Evolutionary conservation across 2,888 invertebrate species (phyloP).

Genomic region (Agriopis leucophaearia): DNA sequence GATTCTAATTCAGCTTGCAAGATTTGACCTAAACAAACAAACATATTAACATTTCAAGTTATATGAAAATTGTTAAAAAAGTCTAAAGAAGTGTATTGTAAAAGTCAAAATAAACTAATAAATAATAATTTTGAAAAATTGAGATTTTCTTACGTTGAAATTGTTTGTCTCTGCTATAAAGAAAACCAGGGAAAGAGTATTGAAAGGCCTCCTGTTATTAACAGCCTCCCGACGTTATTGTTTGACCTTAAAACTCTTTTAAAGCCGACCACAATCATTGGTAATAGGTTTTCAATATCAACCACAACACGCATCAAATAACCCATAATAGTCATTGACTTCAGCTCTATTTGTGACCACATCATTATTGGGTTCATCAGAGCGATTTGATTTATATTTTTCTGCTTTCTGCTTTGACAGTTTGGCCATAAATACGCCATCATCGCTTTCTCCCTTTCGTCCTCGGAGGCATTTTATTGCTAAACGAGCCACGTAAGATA

Average conservation of each 20-base stretch:
- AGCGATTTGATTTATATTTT: slow-evolving; percentile 53
- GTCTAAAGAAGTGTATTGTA: too few relatives aligned
- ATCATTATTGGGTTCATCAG: slow-evolving; percentile 52
- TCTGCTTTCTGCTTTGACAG: slow-evolving; percentile 53
- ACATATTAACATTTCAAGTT: too few relatives aligned
- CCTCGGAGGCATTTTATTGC: slow-evolving; percentile 35
- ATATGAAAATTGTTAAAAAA: too few relatives aligned
- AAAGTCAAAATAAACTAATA: too few relatives aligned
- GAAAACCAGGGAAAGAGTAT: too few relatives aligned
- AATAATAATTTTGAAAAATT: too few relatives aligned
- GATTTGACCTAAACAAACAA: too few relatives aligned
- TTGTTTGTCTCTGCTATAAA: too few relatives aligned
- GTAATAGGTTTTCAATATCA: slow-evolving; percentile 32
- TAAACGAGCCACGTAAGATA: slow-evolving; percentile 11
- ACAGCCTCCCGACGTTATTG: neutral
- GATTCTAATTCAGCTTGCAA: too few relatives aligned
- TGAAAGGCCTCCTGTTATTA: too few relatives aligned
- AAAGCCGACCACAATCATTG: slow-evolving; percentile 25
- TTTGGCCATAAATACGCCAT: slow-evolving; percentile 46
- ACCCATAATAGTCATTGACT: slow-evolving; percentile 47
- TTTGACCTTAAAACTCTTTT: slow-evolving; percentile 1
- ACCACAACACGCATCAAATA: slow-evolving; percentile 51
- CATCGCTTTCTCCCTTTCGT: slow-evolving; percentile 40
- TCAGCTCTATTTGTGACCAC: slow-evolving; percentile 51
- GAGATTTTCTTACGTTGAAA: too few relatives aligned